These are phyloP conservation scores for Felis catus DNA, from an alignment of 2,113 vertebrate genomes.

Conservation along the genomic window F.catus_Fca126_mat1.0 CM031412.1:142090501-142091000, in stretches of 20 bases:
- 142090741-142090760: not conserved
- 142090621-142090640: not conserved
- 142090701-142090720: not conserved
- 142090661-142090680: not conserved
- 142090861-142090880: not conserved
- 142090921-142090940: not conserved
- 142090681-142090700: not conserved
- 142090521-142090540: not conserved
- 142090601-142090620: not conserved
- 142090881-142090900: not conserved
- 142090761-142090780: not conserved
- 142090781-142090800: not conserved
- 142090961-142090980: not conserved
- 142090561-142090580: not conserved
- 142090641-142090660: not conserved
- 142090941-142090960: slow-evolving; percentile 7
- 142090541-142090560: not conserved
- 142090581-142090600: not conserved
- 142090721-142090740: not conserved
- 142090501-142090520: not conserved
- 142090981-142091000: not conserved
- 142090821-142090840: too few species aligned
- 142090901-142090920: not conserved
- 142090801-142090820: not conserved
- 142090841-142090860: not conserved